Base-by-base conservation (phyloP, 2,888 invertebrate species). In the Tenthredo livida region DNA sequence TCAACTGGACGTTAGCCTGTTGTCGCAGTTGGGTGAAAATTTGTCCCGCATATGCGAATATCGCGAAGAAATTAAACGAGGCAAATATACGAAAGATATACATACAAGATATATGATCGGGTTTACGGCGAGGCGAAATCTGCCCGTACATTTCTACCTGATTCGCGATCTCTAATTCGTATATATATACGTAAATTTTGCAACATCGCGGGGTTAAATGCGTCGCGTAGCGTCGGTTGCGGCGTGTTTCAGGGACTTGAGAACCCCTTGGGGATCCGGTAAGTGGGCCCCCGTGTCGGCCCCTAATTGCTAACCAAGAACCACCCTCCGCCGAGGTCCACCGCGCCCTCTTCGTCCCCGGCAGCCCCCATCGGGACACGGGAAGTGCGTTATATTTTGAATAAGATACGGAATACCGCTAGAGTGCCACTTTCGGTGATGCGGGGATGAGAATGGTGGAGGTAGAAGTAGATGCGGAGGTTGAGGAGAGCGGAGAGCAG, bases 251-350 rank as follows among this genome's bases (percentile, higher is more conserved):
- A 17, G 84, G 85, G 88, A 87, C 88, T 89, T 90, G 88, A 89
- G 90, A 87, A 88, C 88, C 88, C 88, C 87, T 89, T 88, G 83
- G 88, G 88, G 88, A 89, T 90, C 87, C 87, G 87, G 88, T 90
- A 90, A 90, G 90, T 89, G 89, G 90, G 88, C 89, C 90, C 89
- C 89, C 87, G 89, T 90, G 90, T 90, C 90, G 89, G 87, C 89
- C 89, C 88, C 89, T 89, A 90, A 90, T 91, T 91, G 90, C 89
- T 89, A 90, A 90, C 89, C 89, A 89, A 89, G 89, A 90, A 89
- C 89, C 89, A 89, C 87, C 89, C 83, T 86, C 88, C 87, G 86
- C 86, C 87, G 87, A 80, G 82, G 85, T 87, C 87, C 85, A 86
- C 85, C 84, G 58, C 85, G 80, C 85, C 78, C 84, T 67, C 67